Conservation (phyloP, 2,113 vertebrate genomes). For the Takifugu bimaculatus region DNA sequence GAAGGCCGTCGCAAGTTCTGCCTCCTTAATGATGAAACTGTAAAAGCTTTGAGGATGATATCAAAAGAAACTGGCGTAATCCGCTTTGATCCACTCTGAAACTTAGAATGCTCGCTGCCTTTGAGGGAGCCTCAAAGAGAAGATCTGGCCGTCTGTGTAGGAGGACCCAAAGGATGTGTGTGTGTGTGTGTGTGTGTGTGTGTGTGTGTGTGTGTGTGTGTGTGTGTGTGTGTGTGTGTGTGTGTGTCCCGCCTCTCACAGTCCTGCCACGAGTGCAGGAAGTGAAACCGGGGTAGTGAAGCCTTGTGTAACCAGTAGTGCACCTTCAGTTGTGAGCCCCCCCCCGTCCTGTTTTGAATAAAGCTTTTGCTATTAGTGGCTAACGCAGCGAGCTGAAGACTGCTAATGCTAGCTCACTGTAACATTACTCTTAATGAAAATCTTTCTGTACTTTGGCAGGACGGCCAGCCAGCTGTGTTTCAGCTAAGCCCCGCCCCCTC, state of each 20-base stretch:
- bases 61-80: slow-evolving; percentile 10
- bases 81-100: slow-evolving; percentile 21
- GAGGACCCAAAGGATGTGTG: slow-evolving; percentile 30
- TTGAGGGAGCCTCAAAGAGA: slow-evolving; percentile 16
- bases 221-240: slow-evolving; percentile 22
- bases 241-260: slow-evolving; percentile 39
- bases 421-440: too few species aligned
- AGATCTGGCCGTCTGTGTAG: slow-evolving; percentile 19
- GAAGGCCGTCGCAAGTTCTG: too few species aligned
- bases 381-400: too few species aligned
- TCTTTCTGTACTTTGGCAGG: too few species aligned
- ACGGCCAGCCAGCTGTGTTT: too few species aligned
- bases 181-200: slow-evolving; percentile 29
- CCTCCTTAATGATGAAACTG: too few species aligned
- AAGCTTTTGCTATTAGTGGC: too few species aligned
- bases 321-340: too few species aligned
- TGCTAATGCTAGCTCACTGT: too few species aligned
- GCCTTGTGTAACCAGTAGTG: slow-evolving; percentile 31
- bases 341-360: too few species aligned
- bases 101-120: background rate
- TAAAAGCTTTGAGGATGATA: too few species aligned
- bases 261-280: slow-evolving; percentile 70
- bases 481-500: too few species aligned
- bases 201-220: slow-evolving; percentile 24
- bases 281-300: slow-evolving; percentile 64